phyloP scores from a whole-genome alignment of 2,888 invertebrate genomes.

The Drosophila emarginata region DNA sequence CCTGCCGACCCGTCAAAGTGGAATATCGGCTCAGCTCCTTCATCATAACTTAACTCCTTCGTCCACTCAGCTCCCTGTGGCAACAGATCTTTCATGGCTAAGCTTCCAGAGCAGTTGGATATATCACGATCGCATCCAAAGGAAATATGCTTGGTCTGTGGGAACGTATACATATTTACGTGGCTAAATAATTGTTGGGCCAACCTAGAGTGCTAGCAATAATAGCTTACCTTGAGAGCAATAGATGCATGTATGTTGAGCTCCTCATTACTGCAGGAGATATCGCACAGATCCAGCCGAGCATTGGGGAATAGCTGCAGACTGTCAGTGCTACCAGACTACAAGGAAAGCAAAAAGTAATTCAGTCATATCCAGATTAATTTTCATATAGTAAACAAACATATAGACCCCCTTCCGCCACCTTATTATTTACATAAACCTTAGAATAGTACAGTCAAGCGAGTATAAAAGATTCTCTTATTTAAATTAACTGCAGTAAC shows the following conservation, averaged over 20 bases:
- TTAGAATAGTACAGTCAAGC: neutral
- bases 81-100: conserved; percentile 74
- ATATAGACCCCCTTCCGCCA: too few relatives aligned
- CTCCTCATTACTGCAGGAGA: conserved; percentile 82
- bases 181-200: neutral
- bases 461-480: neutral
- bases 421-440: too few relatives aligned
- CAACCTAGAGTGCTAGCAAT: neutral
- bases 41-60: conserved; percentile 90
- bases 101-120: conserved; percentile 78
- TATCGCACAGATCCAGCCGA: conserved; percentile 81
- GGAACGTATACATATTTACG: neutral
- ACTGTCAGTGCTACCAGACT: conserved; percentile 80
- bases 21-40: conserved; percentile 95
- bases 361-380: neutral
- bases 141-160: conserved; percentile 89
- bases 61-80: conserved; percentile 90
- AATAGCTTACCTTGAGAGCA: conserved; percentile 75
- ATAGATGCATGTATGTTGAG: conserved; percentile 80
- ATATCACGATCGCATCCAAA: conserved; percentile 96
- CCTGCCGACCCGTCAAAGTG: conserved; percentile 97
- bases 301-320: conserved; percentile 82
- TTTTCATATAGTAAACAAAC: too few relatives aligned
- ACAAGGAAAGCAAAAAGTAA: conserved; percentile 12
- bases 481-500: neutral